phyloP scores from a whole-genome alignment of 2,113 vertebrate genomes.

The Albula glossodonta region DNA sequence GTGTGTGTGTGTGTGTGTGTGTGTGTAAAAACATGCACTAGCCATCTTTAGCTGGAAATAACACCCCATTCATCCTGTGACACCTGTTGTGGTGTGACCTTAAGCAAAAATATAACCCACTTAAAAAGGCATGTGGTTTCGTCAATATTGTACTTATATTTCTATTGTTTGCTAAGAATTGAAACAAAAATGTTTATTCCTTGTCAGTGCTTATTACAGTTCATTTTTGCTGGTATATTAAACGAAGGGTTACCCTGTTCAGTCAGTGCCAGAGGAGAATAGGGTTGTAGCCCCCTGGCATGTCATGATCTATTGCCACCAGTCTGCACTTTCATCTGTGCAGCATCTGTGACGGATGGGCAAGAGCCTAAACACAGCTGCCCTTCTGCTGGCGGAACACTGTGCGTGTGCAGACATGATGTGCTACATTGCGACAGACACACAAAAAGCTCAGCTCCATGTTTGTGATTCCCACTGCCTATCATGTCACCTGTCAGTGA shows the following conservation, averaged over 20 bases:
- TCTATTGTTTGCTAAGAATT: not conserved
- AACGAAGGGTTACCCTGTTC: not conserved
- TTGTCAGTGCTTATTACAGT: not conserved
- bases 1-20: not conserved
- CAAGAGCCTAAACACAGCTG: conserved; percentile 70
- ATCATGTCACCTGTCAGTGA: not conserved
- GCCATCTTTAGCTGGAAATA: not conserved
- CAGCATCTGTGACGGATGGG: conserved; percentile 35
- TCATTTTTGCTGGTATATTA: not conserved
- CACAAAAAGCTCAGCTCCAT: not conserved
- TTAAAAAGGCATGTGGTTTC: not conserved
- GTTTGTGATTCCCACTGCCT: not conserved
- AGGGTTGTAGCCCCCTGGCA: not conserved
- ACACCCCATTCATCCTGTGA: not conserved
- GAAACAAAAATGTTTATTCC: too few relatives aligned
- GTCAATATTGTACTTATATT: not conserved
- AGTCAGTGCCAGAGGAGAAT: not conserved
- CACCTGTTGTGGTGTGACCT: not conserved
- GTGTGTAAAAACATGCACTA: not conserved
- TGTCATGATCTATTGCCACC: not conserved
- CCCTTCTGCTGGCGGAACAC: conserved; percentile 56
- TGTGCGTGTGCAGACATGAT: conserved; percentile 67
- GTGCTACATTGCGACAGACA: not conserved
- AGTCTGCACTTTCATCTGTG: conserved; percentile 50
- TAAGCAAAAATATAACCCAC: not conserved